Evolutionary conservation across 2,797 vertebrate genomes (phyloP).

Genomic region (Anguilla megastoma): DNA sequence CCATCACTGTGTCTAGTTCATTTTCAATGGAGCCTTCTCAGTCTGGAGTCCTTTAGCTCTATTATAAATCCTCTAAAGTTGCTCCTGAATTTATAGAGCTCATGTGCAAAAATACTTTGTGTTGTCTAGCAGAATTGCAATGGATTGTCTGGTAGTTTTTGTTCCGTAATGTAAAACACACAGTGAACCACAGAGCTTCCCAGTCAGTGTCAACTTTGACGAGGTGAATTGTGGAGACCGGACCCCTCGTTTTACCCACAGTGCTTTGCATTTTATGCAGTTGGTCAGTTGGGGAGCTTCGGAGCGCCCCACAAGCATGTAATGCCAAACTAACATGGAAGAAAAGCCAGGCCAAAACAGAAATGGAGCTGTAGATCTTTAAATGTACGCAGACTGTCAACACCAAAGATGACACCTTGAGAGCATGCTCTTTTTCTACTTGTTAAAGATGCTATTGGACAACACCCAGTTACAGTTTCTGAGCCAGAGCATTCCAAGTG

Average conservation of each 20-base stretch:
- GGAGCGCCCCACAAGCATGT: too few relatives aligned
- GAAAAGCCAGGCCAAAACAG: neutral
- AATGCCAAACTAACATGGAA: neutral
- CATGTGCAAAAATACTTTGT: neutral
- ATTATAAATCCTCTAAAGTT: neutral
- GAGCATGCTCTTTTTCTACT: too few relatives aligned
- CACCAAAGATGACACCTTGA: neutral
- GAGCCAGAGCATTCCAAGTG: neutral
- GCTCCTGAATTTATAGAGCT: neutral
- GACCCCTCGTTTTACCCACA: neutral
- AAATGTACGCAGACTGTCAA: neutral
- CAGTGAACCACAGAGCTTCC: neutral
- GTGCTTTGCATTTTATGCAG: neutral
- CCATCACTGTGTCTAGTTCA: neutral
- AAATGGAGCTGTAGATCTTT: neutral
- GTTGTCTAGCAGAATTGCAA: neutral
- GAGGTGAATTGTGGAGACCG: neutral
- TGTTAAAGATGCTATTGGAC: too few relatives aligned
- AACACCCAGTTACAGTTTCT: too few relatives aligned
- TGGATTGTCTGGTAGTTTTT: neutral
- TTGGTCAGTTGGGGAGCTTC: neutral
- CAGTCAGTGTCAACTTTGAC: neutral
- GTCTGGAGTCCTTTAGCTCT: neutral
- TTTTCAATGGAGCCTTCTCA: neutral
- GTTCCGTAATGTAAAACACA: neutral